These are phyloP conservation scores for Astropecten irregularis DNA, from an alignment of 53 echinoderm and acorn worm species.

Conservation along the genomic window DNA sequence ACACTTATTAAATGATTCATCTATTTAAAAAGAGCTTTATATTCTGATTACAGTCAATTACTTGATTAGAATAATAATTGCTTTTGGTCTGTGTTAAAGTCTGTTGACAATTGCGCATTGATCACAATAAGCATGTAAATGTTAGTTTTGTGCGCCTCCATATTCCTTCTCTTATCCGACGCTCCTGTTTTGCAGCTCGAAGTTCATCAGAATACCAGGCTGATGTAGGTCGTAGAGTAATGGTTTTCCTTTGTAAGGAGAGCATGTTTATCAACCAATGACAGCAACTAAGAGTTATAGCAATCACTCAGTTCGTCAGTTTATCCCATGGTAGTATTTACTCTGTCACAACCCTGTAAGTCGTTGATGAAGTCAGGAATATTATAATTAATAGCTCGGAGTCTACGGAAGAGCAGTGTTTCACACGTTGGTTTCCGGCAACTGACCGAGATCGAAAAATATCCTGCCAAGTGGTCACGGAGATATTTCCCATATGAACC, in stretches of 20 bases:
- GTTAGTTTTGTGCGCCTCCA: too few species aligned
- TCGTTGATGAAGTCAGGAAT: background rate
- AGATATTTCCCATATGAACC: slow-evolving; percentile 62
- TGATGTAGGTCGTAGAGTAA: slow-evolving; percentile 8
- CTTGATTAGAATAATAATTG: background rate
- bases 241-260: background rate
- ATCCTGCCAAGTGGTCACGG: background rate
- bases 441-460: background rate
- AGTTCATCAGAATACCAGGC: slow-evolving; percentile 33
- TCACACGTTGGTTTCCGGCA: background rate
- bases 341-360: background rate
- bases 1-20: background rate
- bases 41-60: background rate
- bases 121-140: too few species aligned
- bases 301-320: background rate
- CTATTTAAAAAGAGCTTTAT: background rate
- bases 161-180: slow-evolving; percentile 2
- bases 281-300: background rate
- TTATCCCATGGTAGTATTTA: background rate
- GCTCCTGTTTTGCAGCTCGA: background rate
- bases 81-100: slow-evolving; percentile 1
- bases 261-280: background rate
- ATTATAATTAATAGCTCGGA: background rate
- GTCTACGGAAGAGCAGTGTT: background rate
- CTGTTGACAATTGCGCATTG: background rate